Conservation (phyloP, 2,113 vertebrate species). For the Redunca redunca region DNA sequence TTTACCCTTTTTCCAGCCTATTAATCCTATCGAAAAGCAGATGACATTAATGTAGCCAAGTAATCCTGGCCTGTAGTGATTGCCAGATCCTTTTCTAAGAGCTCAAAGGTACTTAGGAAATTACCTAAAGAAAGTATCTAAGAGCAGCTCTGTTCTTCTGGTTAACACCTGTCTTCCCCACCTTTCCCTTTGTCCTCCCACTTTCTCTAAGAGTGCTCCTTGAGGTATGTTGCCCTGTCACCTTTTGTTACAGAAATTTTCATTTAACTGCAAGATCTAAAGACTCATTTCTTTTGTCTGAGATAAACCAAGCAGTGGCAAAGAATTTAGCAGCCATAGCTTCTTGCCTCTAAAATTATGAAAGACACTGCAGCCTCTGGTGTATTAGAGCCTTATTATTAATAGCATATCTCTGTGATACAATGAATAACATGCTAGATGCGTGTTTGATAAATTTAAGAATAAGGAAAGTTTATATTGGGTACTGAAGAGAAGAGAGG, state of each 20-base stretch:
- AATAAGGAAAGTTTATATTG: slow-evolving; percentile 21
- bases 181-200: background rate
- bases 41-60: background rate
- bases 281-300: slow-evolving; percentile 21
- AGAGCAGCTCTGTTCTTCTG: background rate
- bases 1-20: background rate
- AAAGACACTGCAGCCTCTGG: background rate
- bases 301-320: background rate
- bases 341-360: background rate
- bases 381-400: background rate
- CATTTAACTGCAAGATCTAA: background rate
- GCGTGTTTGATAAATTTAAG: background rate
- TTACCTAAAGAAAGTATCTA: background rate
- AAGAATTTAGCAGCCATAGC: background rate
- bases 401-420: background rate
- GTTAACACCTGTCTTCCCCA: background rate
- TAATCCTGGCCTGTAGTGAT: background rate
- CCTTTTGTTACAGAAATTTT: background rate
- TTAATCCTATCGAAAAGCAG: background rate
- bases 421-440: background rate
- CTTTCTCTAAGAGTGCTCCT: background rate
- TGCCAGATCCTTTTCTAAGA: background rate
- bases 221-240: background rate
- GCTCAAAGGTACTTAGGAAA: background rate
- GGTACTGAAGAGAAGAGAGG: background rate